phyloP scores from a whole-genome alignment of 2,797 vertebrate species.

The Onychomys torridus region DNA sequence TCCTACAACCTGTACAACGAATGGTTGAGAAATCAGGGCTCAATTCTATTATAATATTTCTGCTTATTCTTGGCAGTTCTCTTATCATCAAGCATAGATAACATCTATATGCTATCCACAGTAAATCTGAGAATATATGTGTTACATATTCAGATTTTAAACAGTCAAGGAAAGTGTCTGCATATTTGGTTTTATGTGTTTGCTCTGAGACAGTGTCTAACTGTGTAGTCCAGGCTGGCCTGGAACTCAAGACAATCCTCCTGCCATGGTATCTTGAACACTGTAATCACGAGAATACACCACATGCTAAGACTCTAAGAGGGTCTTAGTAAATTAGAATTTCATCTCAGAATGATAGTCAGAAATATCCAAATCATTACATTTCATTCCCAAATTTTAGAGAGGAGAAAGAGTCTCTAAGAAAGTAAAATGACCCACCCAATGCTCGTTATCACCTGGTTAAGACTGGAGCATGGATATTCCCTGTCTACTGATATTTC shows the following conservation, averaged over 20 bases:
- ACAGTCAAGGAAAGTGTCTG: neutral
- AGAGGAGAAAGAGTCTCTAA: neutral
- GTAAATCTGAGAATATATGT: neutral
- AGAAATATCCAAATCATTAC: neutral
- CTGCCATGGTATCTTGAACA: neutral
- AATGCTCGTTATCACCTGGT: neutral
- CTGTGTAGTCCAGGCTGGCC: neutral
- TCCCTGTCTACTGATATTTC: neutral
- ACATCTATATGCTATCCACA: neutral
- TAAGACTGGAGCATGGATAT: neutral
- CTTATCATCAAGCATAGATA: neutral
- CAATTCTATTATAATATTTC: neutral
- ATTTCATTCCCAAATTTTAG: neutral
- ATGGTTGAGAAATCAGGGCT: constrained; percentile 17
- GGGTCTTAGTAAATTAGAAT: constrained; percentile 37
- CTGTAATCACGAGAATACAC: neutral
- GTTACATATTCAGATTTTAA: constrained; percentile 2
- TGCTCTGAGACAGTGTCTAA: neutral
- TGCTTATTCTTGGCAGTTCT: neutral
- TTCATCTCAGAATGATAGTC: neutral
- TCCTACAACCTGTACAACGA: neutral
- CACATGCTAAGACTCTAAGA: neutral
- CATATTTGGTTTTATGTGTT: neutral
- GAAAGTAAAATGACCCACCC: neutral
- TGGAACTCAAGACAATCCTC: neutral